These are phyloP conservation scores for Dione vanillae DNA, from an alignment of 2,888 invertebrate species.

Conservation along the genomic window DNA sequence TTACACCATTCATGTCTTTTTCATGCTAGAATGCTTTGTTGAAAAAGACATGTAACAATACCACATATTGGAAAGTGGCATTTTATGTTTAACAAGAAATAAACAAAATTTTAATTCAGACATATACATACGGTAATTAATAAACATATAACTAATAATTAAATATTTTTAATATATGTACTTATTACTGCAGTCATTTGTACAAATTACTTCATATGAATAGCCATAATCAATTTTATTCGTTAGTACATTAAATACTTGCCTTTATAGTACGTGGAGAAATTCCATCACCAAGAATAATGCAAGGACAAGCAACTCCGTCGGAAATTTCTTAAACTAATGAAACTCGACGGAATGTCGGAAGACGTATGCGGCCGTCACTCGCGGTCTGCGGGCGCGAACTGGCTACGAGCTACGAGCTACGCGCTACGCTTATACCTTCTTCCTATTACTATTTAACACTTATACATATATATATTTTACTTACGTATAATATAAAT, in stretches of 20 bases:
- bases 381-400: slow-evolving; percentile 66
- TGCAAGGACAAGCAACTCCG: slow-evolving; percentile 30
- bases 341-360: slow-evolving; percentile 48
- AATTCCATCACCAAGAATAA: slow-evolving; percentile 27
- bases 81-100: no score
- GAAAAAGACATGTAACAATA: no score
- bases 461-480: not conserved
- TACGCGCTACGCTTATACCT: slow-evolving; percentile 55
- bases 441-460: slow-evolving; percentile 6
- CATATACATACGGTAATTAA: no score
- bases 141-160: no score
- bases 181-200: no score
- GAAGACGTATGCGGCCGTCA: slow-evolving; percentile 64
- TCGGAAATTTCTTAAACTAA: slow-evolving; percentile 41
- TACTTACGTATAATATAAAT: not conserved
- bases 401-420: slow-evolving; percentile 54
- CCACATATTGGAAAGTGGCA: no score
- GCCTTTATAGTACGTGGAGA: slow-evolving; percentile 33
- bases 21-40: no score
- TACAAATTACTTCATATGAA: not conserved
- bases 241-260: slow-evolving; percentile 31
- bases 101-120: no score
- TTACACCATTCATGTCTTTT: no score
- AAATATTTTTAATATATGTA: no score
- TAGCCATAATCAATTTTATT: not conserved